phyloP scores from a whole-genome alignment of 1,140 invertebrate species.

The Pseudomyrmex sp. region DNA sequence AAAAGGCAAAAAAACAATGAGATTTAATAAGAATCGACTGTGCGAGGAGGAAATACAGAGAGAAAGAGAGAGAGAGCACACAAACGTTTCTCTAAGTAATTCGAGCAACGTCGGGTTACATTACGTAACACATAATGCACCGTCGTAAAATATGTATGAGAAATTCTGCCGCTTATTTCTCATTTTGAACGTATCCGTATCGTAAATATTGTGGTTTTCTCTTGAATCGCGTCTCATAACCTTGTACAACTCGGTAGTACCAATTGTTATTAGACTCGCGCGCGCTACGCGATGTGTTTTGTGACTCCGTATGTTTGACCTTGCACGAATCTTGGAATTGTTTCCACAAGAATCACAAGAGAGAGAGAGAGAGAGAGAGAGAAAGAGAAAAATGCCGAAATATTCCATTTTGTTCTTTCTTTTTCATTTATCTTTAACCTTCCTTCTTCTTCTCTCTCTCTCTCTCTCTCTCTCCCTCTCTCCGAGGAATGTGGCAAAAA shows the following conservation, averaged over 20 bases:
- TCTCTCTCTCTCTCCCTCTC: neutral
- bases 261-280: constrained; percentile 12
- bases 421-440: neutral
- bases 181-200: neutral
- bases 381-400: constrained; percentile 16
- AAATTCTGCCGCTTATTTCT: constrained; percentile 19
- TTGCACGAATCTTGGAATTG: constrained; percentile 12
- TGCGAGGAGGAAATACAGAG: neutral
- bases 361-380: neutral
- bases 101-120: neutral
- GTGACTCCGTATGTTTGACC: neutral
- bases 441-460: neutral
- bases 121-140: constrained; percentile 3
- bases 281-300: neutral
- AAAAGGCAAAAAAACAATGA: no score
- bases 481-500: neutral
- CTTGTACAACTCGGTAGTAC: no score
- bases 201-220: neutral
- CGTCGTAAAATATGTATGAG: neutral
- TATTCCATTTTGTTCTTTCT: neutral
- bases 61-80: no score
- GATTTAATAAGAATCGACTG: no score
- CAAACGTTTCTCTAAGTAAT: neutral
- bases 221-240: neutral
- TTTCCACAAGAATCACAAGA: constrained; percentile 14